phyloP scores from a whole-genome alignment of 2,797 vertebrate genomes.

The Pangasius macronema region DNA sequence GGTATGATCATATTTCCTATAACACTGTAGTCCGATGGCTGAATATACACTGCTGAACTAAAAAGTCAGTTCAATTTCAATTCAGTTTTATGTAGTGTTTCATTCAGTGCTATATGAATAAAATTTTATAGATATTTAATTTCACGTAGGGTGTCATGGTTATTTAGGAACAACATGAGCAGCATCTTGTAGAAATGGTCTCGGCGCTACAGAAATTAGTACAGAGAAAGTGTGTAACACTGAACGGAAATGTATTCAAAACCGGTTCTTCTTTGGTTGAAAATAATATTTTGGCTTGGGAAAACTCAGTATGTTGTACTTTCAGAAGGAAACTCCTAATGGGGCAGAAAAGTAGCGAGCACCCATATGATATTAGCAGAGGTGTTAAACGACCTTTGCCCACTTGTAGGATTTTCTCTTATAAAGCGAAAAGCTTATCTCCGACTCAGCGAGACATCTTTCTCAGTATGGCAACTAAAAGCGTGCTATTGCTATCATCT shows the following conservation, averaged over 20 bases:
- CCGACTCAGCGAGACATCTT: conserved; percentile 11
- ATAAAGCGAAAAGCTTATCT: conserved; percentile 32
- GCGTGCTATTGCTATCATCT: conserved; percentile 29
- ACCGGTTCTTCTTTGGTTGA: neutral
- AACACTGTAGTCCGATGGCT: neutral
- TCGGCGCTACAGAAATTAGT: neutral
- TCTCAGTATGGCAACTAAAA: conserved; percentile 32
- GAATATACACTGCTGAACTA: neutral
- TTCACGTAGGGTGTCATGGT: neutral
- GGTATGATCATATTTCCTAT: neutral
- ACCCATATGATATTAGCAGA: neutral
- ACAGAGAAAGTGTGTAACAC: neutral
- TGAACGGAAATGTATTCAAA: neutral
- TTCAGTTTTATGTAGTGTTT: too few relatives aligned
- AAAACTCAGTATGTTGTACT: neutral
- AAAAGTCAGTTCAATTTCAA: neutral
- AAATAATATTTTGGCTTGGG: neutral
- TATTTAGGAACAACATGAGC: neutral
- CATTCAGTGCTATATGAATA: neutral
- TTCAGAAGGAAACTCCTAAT: neutral
- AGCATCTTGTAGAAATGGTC: neutral
- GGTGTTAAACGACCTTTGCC: neutral
- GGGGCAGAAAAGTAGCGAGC: neutral
- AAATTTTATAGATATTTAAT: too few relatives aligned
- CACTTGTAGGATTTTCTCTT: conserved; percentile 1